Base-by-base conservation (phyloP, 2,888 invertebrate species). In the Graphium colonna region DNA sequence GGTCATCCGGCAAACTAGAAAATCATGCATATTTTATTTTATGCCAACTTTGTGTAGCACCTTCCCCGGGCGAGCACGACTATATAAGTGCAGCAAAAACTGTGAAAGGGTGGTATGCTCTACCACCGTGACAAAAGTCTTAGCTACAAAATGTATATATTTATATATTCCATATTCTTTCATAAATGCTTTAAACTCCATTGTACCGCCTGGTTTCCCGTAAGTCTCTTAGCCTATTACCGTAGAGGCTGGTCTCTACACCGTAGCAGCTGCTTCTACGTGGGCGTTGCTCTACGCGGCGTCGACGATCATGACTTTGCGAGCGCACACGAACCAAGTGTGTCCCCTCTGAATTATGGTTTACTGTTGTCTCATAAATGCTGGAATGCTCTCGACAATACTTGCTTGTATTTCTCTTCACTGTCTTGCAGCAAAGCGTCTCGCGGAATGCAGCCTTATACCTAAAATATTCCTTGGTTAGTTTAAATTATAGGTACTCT, bases 371-470 rank as follows among this genome's bases (percentile, higher is more conserved):
- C 59, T 93, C 91, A 49, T 92, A 82, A 70, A 93, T 82, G 76
- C 92, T 91, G 60, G 93, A 91, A 62, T 92, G 91, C 43, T 92
- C 92, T n/a, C 90, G 77, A 53, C 79, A 75, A 61, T 91, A 91
- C 44, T 90, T 91, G 45, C 75, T 74, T 59, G 81, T 86, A 64
- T 86, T 90, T 51, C 82, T 79, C 0, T 73, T 71, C 0, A 79
- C 79, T 39, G 85, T 82, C 8, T 90, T 87, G 61, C 94, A 93
- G 75, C 94, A 94, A 50, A 95, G 88, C 0, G 94, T 94, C 70
- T 94, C 93, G 57, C 92, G 92, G 74, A 96, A 96, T 0, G 96
- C 96, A 13, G 92, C 90, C 13, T 96, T 91, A 83, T 96, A 97
- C 67, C 94, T 94, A 69, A 28, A 28, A n/a, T n/a, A n/a, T n/a